phyloP scores from a whole-genome alignment of 2,113 vertebrate species.

The Marcusenius ussheri region DNA sequence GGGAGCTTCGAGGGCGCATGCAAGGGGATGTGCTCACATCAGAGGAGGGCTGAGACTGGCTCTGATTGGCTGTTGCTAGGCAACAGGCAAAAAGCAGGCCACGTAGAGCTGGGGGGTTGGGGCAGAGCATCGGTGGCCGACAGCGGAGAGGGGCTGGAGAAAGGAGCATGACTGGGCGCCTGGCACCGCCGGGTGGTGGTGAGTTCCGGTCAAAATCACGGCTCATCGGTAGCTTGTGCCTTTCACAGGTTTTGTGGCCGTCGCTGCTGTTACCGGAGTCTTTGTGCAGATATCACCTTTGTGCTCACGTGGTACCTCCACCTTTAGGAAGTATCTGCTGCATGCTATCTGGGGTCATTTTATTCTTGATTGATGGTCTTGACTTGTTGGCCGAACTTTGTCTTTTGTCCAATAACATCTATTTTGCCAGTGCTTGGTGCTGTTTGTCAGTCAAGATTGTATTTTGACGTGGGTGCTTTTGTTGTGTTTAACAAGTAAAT shows the following conservation, averaged over 20 bases:
- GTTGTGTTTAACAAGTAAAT: background rate
- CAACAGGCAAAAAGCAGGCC: slow-evolving; percentile 31
- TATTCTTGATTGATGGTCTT: background rate
- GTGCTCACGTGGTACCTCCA: background rate
- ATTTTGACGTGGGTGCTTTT: background rate
- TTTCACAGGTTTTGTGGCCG: background rate
- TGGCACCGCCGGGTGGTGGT: slow-evolving; percentile 47
- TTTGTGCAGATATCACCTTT: background rate
- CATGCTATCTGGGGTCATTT: background rate
- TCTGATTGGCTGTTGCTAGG: slow-evolving; percentile 56
- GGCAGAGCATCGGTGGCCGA: background rate
- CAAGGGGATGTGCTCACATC: background rate
- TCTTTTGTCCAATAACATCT: background rate
- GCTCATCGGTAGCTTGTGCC: background rate
- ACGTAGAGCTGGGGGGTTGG: slow-evolving; percentile 1
- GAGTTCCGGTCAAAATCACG: slow-evolving; percentile 29
- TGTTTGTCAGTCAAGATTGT: background rate
- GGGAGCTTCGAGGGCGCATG: slow-evolving; percentile 24
- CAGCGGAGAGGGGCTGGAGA: background rate
- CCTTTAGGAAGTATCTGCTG: background rate
- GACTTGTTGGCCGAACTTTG: background rate
- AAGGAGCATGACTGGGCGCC: slow-evolving; percentile 35
- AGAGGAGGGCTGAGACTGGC: background rate
- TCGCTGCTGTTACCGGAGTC: background rate
- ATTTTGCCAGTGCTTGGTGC: background rate